A percentile compares a stretch with the other conserved stretches of the same genome.
phyloP scores from a whole-genome alignment of 2,797 vertebrate species.

The Melanotaenia trifasciata region DNA sequence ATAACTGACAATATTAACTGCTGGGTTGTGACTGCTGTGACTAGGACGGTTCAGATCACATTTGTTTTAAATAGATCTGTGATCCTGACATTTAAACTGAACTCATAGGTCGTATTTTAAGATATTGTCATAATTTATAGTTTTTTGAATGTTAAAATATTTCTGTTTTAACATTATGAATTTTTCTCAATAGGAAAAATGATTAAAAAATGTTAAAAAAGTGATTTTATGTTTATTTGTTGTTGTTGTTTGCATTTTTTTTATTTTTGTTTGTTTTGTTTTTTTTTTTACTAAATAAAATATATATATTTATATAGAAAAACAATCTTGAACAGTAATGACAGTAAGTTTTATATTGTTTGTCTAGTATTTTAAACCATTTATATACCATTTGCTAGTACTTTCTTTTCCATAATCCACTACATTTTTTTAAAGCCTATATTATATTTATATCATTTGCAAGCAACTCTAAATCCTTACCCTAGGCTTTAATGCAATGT shows the following conservation, averaged over 20 bases:
- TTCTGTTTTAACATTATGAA: neutral
- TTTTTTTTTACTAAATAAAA: neutral
- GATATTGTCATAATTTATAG: neutral
- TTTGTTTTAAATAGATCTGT: slow-evolving; percentile 59
- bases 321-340: neutral
- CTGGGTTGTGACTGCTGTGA: slow-evolving; percentile 48
- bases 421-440: too few relatives aligned
- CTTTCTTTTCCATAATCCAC: too few relatives aligned
- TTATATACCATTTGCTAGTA: too few relatives aligned
- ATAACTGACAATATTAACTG: slow-evolving; percentile 62
- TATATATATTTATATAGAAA: neutral
- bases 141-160: neutral
- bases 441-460: too few relatives aligned
- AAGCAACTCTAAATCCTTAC: too few relatives aligned
- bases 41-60: slow-evolving; percentile 62
- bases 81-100: slow-evolving; percentile 39
- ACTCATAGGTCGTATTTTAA: slow-evolving; percentile 25
- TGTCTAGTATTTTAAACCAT: too few relatives aligned
- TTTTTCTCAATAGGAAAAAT: neutral
- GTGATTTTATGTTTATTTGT: neutral
- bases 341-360: too few relatives aligned
- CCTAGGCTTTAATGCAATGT: too few relatives aligned
- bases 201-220: too few relatives aligned
- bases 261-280: neutral
- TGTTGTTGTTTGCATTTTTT: neutral